Evolutionary conservation across 2,797 vertebrate genomes (phyloP).

Genomic region (Acestrorhynchus altus): DNA sequence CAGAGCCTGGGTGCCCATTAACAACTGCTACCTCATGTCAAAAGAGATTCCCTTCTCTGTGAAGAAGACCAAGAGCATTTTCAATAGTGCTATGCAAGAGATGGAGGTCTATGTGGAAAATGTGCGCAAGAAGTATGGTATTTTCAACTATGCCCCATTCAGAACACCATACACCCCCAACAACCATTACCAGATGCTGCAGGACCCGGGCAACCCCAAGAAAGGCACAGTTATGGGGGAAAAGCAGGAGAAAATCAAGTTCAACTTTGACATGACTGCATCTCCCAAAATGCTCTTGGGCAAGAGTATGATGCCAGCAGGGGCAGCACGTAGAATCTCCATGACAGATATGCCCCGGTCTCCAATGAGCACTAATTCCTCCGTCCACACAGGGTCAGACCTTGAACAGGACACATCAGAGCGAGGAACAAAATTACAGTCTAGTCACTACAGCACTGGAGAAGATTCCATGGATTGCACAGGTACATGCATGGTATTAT

Average conservation of each 20-base stretch:
- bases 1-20: slow-evolving; percentile 98
- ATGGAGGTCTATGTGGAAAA: slow-evolving; percentile 99
- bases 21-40: slow-evolving; percentile 99
- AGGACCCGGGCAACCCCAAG: slow-evolving; percentile 90
- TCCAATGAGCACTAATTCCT: slow-evolving; percentile 97
- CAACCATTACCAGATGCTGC: slow-evolving; percentile 96
- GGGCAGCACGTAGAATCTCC: slow-evolving; percentile 87
- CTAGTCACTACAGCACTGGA: slow-evolving; percentile 93
- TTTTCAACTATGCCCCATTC: slow-evolving; percentile 99
- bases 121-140: slow-evolving; percentile 93
- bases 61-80: slow-evolving; percentile 99
- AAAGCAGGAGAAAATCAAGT: slow-evolving; percentile 93
- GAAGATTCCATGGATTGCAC: slow-evolving; percentile 98
- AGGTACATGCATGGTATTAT: slow-evolving; percentile 66
- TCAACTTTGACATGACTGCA: slow-evolving; percentile 95
- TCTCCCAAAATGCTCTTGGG: slow-evolving; percentile 95
- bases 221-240: slow-evolving; percentile 91
- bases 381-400: slow-evolving; percentile 95
- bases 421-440: slow-evolving; percentile 82
- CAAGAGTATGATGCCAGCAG: slow-evolving; percentile 86
- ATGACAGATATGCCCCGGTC: slow-evolving; percentile 96
- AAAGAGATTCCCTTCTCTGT: slow-evolving; percentile 99
- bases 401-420: slow-evolving; percentile 89
- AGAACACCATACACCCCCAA: slow-evolving; percentile 96
- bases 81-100: slow-evolving; percentile 99